A percentile compares a stretch with the other conserved stretches of the same genome.
phyloP scores from a whole-genome alignment of 2,113 vertebrate genomes.

The Mobula hypostoma region DNA sequence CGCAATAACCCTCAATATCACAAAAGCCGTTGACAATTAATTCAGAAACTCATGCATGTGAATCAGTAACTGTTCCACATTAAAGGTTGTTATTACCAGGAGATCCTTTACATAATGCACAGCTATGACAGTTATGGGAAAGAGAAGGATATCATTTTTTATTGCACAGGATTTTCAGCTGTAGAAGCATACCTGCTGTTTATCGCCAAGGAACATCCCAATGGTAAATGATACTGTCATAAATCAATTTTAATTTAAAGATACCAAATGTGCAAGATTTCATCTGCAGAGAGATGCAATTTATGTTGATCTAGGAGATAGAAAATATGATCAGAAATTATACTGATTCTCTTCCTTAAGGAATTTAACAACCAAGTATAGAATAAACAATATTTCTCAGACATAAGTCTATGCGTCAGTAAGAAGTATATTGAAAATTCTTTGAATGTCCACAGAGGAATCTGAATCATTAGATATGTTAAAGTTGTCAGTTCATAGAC shows the following conservation, averaged over 20 bases:
- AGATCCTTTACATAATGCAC: neutral
- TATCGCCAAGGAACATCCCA: neutral
- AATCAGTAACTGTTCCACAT: neutral
- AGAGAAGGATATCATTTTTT: neutral
- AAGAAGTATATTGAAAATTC: neutral
- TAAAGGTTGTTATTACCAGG: neutral
- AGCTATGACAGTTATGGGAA: neutral
- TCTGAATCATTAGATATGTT: neutral
- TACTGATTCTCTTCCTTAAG: neutral
- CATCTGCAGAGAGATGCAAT: neutral
- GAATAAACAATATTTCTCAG: neutral
- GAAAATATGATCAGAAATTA: neutral
- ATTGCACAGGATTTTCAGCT: neutral
- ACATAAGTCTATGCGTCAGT: neutral
- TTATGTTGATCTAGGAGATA: neutral
- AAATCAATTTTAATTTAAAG: neutral
- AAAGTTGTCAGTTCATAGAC: neutral
- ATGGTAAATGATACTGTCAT: neutral
- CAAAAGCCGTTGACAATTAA: neutral
- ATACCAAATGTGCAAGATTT: neutral
- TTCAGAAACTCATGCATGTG: neutral
- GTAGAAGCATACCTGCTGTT: neutral
- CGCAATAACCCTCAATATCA: neutral
- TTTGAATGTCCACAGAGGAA: neutral
- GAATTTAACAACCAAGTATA: neutral